Percentiles rank a stretch among this genome's conserved stretches.
phyloP scores from a whole-genome alignment of 2,888 invertebrate genomes.

The Cylloceria caligata region DNA sequence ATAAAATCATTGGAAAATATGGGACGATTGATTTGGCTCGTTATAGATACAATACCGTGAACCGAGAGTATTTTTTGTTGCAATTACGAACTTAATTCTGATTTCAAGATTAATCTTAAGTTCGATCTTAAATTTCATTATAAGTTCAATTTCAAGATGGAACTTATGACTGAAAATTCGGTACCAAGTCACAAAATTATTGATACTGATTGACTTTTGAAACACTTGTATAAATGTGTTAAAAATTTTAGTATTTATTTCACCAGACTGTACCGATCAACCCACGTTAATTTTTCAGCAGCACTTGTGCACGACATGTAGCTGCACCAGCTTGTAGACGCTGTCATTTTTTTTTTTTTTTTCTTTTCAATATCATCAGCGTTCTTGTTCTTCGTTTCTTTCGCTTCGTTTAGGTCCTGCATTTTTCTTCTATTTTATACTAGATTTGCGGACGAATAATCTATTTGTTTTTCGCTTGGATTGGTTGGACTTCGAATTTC shows the following conservation, averaged over 20 bases:
- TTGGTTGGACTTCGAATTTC: background rate
- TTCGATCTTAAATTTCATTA: too few relatives aligned
- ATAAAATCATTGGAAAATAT: too few relatives aligned
- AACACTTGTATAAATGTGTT: too few relatives aligned
- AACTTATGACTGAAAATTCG: too few relatives aligned
- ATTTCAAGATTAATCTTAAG: too few relatives aligned
- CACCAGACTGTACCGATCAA: background rate
- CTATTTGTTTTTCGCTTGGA: background rate
- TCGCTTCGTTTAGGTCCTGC: background rate
- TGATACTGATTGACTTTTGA: background rate
- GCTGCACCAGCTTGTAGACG: background rate
- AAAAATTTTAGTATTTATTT: background rate
- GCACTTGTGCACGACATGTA: conserved; percentile 2
- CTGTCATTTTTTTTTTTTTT: conserved; percentile 1
- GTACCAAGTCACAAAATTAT: too few relatives aligned
- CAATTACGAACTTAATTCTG: too few relatives aligned
- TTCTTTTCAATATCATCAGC: background rate
- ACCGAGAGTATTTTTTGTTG: too few relatives aligned
- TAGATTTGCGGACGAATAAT: background rate
- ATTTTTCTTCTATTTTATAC: background rate
- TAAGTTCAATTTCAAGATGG: too few relatives aligned
- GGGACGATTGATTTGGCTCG: too few relatives aligned
- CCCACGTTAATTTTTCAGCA: conserved; percentile 16
- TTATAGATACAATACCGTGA: too few relatives aligned
- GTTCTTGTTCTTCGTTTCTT: background rate